phyloP scores from a whole-genome alignment of 2,797 vertebrate species.

The Tolypeutes matacus region DNA sequence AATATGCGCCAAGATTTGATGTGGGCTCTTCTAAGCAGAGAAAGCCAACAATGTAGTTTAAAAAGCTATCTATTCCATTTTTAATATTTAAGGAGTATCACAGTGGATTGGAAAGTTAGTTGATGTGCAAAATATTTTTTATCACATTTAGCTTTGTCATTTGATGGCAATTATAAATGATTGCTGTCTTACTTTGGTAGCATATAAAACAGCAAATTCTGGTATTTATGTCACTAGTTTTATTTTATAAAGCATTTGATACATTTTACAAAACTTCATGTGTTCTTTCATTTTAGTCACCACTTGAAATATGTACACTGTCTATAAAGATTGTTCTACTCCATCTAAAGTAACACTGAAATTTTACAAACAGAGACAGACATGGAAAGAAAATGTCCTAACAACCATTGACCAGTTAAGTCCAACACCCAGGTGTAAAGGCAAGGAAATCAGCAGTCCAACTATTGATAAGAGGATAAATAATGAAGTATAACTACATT shows the following conservation, averaged over 20 bases:
- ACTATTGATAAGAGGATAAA: not conserved
- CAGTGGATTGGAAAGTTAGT: constrained; percentile 12
- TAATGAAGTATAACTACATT: not conserved
- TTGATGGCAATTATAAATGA: constrained; percentile 66
- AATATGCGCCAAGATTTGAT: too few species aligned
- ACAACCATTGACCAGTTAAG: not conserved
- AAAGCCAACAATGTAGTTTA: constrained; percentile 37
- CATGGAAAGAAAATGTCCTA: constrained; percentile 15
- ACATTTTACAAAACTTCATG: not conserved
- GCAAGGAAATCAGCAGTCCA: not conserved
- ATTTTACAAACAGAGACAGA: constrained; percentile 1
- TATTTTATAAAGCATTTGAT: constrained; percentile 34
- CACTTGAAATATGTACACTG: not conserved
- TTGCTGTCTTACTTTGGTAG: not conserved
- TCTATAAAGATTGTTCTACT: not conserved
- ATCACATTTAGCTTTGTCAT: constrained; percentile 51
- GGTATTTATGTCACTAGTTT: constrained; percentile 1
- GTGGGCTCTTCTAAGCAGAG: too few species aligned
- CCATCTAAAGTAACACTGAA: not conserved
- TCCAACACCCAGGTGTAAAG: not conserved
- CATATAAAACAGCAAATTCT: constrained; percentile 56
- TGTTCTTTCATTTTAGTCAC: not conserved
- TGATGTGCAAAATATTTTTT: constrained; percentile 59
- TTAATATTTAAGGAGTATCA: constrained; percentile 61
- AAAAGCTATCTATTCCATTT: constrained; percentile 30